Base-by-base conservation (phyloP, 1,140 invertebrate genomes). In the Drosophila sechellia region DNA sequence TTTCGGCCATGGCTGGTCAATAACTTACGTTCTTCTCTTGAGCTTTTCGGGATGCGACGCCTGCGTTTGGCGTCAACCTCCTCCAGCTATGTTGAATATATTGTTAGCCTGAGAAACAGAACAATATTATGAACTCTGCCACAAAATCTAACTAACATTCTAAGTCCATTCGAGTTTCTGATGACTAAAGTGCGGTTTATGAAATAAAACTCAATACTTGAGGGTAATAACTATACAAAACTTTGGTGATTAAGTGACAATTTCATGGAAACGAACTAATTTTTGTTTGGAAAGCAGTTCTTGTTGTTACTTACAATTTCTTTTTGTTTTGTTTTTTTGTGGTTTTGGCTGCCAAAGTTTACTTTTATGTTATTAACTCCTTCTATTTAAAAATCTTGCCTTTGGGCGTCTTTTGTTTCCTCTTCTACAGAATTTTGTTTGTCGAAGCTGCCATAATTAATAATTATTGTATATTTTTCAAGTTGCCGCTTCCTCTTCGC, bases 381-480 rank as follows among this genome's bases (percentile, higher is more conserved):
- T 15, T 6, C 12, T n/a, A 10, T 27, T 48, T 27, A n/a, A 25
- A 48, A 27, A 49, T 49, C n/a, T 5, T 27, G 5, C n/a, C 25
- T 49, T 15, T 15, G 37, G 56, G 53, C 58, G 35, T 53, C 22
- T 60, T 1, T 54, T n/a, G 12, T 27, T 48, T 27, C 22, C 11
- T 49, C n/a, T 15, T 5, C 8, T 50, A 27, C 4, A 27, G 22
- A 4, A n/a, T 48, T 50, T 46, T 13, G 11, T 46, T 46, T 22
- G 20, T 45, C 12, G 11, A 22, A 45, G 42, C 42, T 22, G 42
- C 17, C 42, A 20, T 45, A 10, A 45, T 59, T 13, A 56, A 17
- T n/a, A n/a, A 37, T 59, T 59, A 15, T 39, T 37, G 20, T 40
- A 22, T 27, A 27, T 57, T 37, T 59, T 56, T 27, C 22, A 11